phyloP scores from a whole-genome alignment of 2,113 vertebrate genomes.

The Excalfactoria chinensis region DNA sequence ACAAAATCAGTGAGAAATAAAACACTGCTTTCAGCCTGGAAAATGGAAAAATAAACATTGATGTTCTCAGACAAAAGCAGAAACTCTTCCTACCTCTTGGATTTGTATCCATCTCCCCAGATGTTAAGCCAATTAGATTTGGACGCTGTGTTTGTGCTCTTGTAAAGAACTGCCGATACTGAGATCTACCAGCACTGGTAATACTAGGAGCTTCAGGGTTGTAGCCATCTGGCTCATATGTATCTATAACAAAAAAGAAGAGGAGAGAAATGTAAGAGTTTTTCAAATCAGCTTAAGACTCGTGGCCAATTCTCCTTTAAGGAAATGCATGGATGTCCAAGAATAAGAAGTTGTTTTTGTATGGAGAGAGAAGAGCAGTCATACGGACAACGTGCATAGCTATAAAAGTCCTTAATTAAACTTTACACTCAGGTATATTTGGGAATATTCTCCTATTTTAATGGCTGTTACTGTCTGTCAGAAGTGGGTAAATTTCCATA shows the following conservation, averaged over 20 bases:
- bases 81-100: conserved; percentile 88
- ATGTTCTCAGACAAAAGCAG: conserved; percentile 24
- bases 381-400: neutral
- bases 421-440: neutral
- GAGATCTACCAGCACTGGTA: conserved; percentile 90
- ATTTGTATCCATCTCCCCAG: conserved; percentile 89
- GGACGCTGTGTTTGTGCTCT: conserved; percentile 93
- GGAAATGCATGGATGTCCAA: conserved; percentile 7
- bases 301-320: conserved; percentile 13
- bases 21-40: neutral
- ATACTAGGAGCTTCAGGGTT: conserved; percentile 98
- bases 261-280: conserved; percentile 52
- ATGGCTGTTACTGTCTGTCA: neutral
- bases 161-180: conserved; percentile 95
- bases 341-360: neutral
- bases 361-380: neutral
- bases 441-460: neutral
- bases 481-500: neutral
- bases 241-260: conserved; percentile 83
- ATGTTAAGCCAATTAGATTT: conserved; percentile 97
- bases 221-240: conserved; percentile 96
- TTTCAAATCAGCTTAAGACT: conserved; percentile 51
- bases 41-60: neutral
- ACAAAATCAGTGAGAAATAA: neutral
- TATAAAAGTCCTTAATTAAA: neutral